Evolutionary conservation across 1,140 invertebrate species (phyloP), one percentile per base, ranked within the genome.

Genomic region (Scaptomyza hsui): DNA sequence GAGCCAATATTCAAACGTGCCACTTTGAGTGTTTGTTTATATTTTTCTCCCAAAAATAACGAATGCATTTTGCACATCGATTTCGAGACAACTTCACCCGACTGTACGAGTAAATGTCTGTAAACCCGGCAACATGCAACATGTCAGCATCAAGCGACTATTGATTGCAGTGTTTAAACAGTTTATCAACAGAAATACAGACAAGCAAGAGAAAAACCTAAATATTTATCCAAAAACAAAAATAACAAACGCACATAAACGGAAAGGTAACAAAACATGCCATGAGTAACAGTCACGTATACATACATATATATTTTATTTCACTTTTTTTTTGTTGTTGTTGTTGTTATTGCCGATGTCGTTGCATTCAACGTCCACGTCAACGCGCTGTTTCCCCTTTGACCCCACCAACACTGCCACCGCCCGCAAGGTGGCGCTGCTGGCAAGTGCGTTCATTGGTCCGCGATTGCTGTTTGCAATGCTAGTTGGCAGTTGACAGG

Each of bases 151-250:
- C 45, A 62, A 49, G 49, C 75, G 51, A 64, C 49, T 67, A 69
- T 72, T 76, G 68, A 51, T 39, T 78, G 75, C 80, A 63, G 78
- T 72, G 68, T 73, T 85, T 85, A 65, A 85, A 79, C 80, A 85
- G 76, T 85, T 72, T 73, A 79, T 72, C 75, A 83, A 72, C 55
- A 47, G 35, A 68, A 39, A 49, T 44, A 26, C 32, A 57, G 45
- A 44, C n/a, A 18, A 42, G 29, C 13, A n/a, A 16, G n/a, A n/a
- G 35, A 41, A 47, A 45, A 49, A 57, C 18, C 13, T 26, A 45
- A 44, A 51, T 56, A 48, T 71, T 59, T 74, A 53, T 63, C 1
- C 16, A 41, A 18, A 67, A 68, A 68, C 63, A 62, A 60, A 61
- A 47, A 68, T 63, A 67, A 69, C 59, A 55, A 59, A 41, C 59